Conservation (phyloP, 2,113 vertebrate genomes). For the Anser cygnoides region DNA sequence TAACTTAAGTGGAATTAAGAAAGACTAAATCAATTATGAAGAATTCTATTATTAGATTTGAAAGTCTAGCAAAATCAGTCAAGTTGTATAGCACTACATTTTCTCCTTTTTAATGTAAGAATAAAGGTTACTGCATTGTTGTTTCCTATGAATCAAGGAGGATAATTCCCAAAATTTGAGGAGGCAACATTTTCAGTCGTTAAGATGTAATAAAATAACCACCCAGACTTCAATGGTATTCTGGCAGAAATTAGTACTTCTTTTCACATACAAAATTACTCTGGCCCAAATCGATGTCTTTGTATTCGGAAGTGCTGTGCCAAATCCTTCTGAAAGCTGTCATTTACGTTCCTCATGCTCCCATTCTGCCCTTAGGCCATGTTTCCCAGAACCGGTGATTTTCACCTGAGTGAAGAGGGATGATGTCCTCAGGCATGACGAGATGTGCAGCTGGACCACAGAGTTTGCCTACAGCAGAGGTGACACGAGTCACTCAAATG, state of each 20-base stretch:
- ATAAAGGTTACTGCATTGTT: not conserved
- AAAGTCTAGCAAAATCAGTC: conserved; percentile 27
- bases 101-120: not conserved
- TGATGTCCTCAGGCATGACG: not conserved
- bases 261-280: conserved; percentile 4
- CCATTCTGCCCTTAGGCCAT: not conserved
- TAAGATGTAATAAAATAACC: conserved; percentile 11
- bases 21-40: conserved; percentile 44
- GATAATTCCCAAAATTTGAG: not conserved
- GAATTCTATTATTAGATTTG: conserved; percentile 34
- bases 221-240: not conserved
- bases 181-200: conserved; percentile 8
- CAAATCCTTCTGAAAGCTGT: not conserved
- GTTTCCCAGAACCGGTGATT: not conserved
- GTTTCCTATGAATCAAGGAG: not conserved
- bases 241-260: not conserved
- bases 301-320: not conserved
- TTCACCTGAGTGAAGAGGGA: not conserved
- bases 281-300: not conserved
- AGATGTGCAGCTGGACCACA: not conserved
- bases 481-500: accelerated
- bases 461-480: not conserved
- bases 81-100: not conserved
- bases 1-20: conserved; percentile 41
- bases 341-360: not conserved